Evolutionary conservation across 92 coral and sea anemone genomes (phyloP).

Genomic region (Chrysogorgia sp.): DNA sequence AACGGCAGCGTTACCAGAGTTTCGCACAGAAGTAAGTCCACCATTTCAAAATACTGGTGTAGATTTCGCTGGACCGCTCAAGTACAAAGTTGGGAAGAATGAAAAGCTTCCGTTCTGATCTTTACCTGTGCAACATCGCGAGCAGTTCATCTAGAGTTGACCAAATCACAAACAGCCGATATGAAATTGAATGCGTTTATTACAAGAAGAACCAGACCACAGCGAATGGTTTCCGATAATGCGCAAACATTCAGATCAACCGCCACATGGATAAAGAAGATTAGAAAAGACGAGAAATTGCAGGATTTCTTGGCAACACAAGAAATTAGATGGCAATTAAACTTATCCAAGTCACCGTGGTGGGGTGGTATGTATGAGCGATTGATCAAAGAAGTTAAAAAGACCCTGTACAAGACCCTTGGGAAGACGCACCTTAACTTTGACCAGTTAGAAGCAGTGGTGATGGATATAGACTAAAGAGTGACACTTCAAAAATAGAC

Average conservation of each 20-base stretch:
- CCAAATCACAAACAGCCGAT: conserved; percentile 41
- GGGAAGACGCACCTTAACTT: conserved; percentile 45
- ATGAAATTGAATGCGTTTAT: conserved; percentile 32
- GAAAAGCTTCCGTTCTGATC: conserved; percentile 2
- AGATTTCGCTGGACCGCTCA: conserved; percentile 27
- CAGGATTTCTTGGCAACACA: conserved; percentile 33
- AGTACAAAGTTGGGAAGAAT: not conserved
- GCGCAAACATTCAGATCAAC: conserved; percentile 18
- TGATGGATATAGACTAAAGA: conserved; percentile 67
- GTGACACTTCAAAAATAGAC: conserved; percentile 58
- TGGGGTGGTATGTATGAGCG: conserved; percentile 64
- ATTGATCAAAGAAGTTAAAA: conserved; percentile 63
- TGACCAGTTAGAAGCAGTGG: conserved; percentile 50
- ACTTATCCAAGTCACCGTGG: conserved; percentile 43
- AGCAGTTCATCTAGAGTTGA: conserved; percentile 34
- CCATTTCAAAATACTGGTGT: conserved; percentile 16
- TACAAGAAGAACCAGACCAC: conserved; percentile 23
- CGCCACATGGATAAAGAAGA: conserved; percentile 33
- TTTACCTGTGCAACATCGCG: not conserved
- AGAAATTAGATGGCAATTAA: conserved; percentile 36
- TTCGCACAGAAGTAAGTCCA: conserved; percentile 29
- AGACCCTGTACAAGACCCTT: conserved; percentile 64
- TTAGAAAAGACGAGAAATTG: not conserved
- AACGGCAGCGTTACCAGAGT: conserved; percentile 52
- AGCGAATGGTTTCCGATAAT: conserved; percentile 31